phyloP scores from a whole-genome alignment of 1,140 invertebrate genomes.

The Pogonomyrmex californicus region DNA sequence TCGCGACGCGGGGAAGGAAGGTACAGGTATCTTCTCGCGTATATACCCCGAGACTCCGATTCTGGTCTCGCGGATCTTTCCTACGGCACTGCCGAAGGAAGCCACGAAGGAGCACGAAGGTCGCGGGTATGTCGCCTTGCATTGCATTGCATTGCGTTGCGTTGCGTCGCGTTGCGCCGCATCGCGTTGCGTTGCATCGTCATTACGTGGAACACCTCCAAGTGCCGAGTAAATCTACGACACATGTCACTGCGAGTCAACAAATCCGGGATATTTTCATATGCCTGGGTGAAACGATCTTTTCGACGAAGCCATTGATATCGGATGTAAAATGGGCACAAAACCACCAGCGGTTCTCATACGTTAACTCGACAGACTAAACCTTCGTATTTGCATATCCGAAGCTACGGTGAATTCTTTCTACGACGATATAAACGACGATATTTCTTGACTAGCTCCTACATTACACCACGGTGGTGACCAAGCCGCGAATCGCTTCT shows the following conservation, averaged over 20 bases:
- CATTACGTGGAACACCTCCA: slow-evolving; percentile 33
- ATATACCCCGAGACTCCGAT: not conserved
- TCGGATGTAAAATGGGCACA: not conserved
- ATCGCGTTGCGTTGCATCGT: slow-evolving; percentile 6
- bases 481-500: too few species aligned
- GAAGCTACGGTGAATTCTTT: not conserved
- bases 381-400: not conserved
- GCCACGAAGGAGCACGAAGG: slow-evolving; percentile 40
- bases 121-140: slow-evolving; percentile 23
- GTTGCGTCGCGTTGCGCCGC: not conserved
- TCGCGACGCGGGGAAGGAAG: not conserved
- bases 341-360: not conserved
- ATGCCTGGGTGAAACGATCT: not conserved
- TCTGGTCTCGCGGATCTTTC: slow-evolving; percentile 12
- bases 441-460: not conserved
- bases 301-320: not conserved
- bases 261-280: not conserved
- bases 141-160: slow-evolving; percentile 1
- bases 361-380: not conserved
- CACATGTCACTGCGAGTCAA: not conserved
- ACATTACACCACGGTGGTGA: too few species aligned
- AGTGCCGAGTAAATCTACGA: slow-evolving; percentile 15
- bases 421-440: not conserved
- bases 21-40: not conserved
- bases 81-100: slow-evolving; percentile 27